A percentile compares a stretch with the other conserved stretches of the same genome.
Evolutionary conservation across 2,113 vertebrate genomes (phyloP).

Genomic region (Daubentonia madagascariensis): DNA sequence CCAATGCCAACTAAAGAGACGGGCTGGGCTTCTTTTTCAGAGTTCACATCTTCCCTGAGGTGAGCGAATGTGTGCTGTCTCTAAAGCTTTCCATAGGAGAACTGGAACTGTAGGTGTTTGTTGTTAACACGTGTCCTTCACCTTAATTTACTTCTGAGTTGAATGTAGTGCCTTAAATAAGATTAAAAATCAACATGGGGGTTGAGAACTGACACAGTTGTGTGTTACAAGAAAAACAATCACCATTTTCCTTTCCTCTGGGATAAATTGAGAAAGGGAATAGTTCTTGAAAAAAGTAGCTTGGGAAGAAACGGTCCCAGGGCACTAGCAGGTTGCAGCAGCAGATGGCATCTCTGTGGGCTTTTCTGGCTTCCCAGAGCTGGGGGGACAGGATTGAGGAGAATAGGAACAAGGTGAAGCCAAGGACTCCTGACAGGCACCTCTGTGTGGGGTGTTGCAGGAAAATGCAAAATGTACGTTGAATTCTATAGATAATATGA

Average conservation of each 20-base stretch:
- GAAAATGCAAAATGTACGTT: fast-evolving
- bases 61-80: conserved; percentile 27
- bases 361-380: background rate
- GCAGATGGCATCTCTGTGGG: fast-evolving
- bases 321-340: fast-evolving
- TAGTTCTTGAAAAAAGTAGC: too few relatives aligned
- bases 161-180: background rate
- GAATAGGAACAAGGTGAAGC: fast-evolving
- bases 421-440: background rate
- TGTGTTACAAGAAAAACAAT: background rate
- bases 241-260: background rate
- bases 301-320: fast-evolving
- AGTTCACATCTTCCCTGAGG: conserved; percentile 91
- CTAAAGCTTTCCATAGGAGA: fast-evolving
- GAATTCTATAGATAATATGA: fast-evolving
- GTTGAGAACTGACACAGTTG: background rate
- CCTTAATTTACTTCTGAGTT: background rate
- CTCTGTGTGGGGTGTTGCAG: fast-evolving
- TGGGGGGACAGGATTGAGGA: background rate
- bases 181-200: background rate
- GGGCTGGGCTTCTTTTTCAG: conserved; percentile 95
- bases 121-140: fast-evolving
- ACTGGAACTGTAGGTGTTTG: fast-evolving
- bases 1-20: conserved; percentile 86
- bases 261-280: background rate